These are phyloP conservation scores for Drosophila paramelanica DNA, from an alignment of 2,888 invertebrate genomes.

Conservation along the genomic window DNA sequence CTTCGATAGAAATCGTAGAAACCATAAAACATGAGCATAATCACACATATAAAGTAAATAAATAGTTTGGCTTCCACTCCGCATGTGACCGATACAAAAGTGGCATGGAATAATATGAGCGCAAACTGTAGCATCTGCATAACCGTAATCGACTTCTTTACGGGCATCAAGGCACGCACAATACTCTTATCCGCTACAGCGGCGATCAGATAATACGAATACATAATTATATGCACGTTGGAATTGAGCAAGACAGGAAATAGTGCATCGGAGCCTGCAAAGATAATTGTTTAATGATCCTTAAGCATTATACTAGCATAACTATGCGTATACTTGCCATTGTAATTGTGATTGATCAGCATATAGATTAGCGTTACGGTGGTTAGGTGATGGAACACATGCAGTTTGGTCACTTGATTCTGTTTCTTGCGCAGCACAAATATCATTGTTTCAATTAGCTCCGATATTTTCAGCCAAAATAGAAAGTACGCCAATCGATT, in stretches of 20 bases:
- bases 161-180: constrained; percentile 86
- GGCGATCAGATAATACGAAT: constrained; percentile 89
- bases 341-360: constrained; percentile 87
- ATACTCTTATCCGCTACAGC: constrained; percentile 87
- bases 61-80: constrained; percentile 86
- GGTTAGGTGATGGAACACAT: constrained; percentile 90
- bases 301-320: not conserved
- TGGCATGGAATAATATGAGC: constrained; percentile 87
- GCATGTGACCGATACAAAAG: constrained; percentile 85
- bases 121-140: constrained; percentile 91
- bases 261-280: constrained; percentile 88
- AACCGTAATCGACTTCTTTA: constrained; percentile 88
- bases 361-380: constrained; percentile 88
- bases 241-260: constrained; percentile 89
- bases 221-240: constrained; percentile 91
- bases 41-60: constrained; percentile 87
- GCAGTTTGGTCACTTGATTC: constrained; percentile 89
- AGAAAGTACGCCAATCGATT: constrained; percentile 87
- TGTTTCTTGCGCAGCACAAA: constrained; percentile 90
- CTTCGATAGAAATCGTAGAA: constrained; percentile 89
- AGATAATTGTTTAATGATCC: constrained; percentile 18
- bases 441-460: constrained; percentile 89
- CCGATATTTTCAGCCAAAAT: constrained; percentile 88
- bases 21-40: constrained; percentile 89
- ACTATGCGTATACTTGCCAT: constrained; percentile 86